Evolutionary conservation across 92 coral and sea anemone species (phyloP).

Genomic region (Paragorgia papillata): DNA sequence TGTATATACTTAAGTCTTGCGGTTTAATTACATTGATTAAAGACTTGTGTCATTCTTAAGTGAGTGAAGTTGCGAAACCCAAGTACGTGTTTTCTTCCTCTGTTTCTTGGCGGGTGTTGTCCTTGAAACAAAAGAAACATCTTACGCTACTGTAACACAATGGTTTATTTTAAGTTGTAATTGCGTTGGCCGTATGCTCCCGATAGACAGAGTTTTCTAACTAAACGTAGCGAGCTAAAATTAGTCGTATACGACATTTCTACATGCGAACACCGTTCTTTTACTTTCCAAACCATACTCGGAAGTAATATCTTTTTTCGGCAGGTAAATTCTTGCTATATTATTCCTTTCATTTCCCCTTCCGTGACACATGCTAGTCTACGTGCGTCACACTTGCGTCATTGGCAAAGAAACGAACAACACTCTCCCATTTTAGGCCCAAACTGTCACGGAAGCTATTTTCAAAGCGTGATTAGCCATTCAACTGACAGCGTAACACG

Average conservation of each 20-base stretch:
- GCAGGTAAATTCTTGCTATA: background rate
- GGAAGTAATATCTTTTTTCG: constrained; percentile 20
- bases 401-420: constrained; percentile 16
- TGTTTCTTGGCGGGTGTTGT: background rate
- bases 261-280: background rate
- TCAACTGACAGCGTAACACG: background rate
- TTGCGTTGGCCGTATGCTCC: too few relatives aligned
- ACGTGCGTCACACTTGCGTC: constrained; percentile 45
- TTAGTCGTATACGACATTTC: too few relatives aligned
- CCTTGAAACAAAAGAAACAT: background rate
- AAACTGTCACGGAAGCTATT: constrained; percentile 6
- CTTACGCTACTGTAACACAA: background rate
- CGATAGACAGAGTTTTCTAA: too few relatives aligned
- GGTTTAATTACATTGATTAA: too few relatives aligned
- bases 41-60: too few relatives aligned
- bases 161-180: too few relatives aligned
- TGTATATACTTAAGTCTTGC: too few relatives aligned
- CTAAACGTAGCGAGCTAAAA: too few relatives aligned
- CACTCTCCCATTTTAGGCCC: constrained; percentile 13
- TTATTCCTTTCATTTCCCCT: constrained; percentile 30
- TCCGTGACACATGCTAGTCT: constrained; percentile 29
- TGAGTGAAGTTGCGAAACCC: too few relatives aligned
- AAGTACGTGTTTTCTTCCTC: too few relatives aligned
- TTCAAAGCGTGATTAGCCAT: background rate
- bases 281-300: constrained; percentile 3